Evolutionary conservation across 2,888 invertebrate species (phyloP), one percentile per base, ranked within the genome.

Genomic region (Electrophaes corylata): DNA sequence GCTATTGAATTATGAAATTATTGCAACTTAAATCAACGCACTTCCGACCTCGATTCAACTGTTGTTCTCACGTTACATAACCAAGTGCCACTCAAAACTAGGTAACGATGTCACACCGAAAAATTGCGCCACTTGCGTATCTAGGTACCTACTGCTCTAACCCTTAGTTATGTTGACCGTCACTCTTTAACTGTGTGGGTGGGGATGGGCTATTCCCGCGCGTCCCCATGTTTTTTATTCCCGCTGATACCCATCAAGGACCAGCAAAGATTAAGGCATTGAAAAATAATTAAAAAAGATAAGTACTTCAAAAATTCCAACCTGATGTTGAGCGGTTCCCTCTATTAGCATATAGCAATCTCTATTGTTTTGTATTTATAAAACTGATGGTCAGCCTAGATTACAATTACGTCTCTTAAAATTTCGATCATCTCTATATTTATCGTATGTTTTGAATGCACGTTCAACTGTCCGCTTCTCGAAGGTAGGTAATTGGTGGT

Each of bases 21-120:
- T 64, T 55, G 66, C 62, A 67, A 67, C 51, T 59, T 62, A 70
- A 29, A 69, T 72, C 73, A 72, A 81, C 81, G 81, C 81, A 81
- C 80, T 82, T 82, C 82, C 82, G 81, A 81, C 91, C 91, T 84
- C 88, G 83, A 84, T 91, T 85, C 81, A 73, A 73, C 76, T 77
- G 88, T 88, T 89, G 84, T 88, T 88, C 84, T 86, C 78, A 71
- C 72, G 76, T 91, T 91, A 91, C 89, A 91, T 91, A 91, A 91
- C 79, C 81, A 74, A 79, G 81, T 85, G 84, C 83, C 83, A 84
- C 79, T 85, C 79, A 83, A 72, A 91, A 88, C 88, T 91, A 91
- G 91, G 91, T 88, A 91, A 91, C 84, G 87, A 90, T 91, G 91
- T 91, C 91, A 90, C 81, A 80, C 81, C 84, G 82, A 88, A 89